Percentiles rank a stretch among this genome's conserved stretches.
phyloP scores from a whole-genome alignment of 2,797 vertebrate species.

The Anisognathus igniventris region DNA sequence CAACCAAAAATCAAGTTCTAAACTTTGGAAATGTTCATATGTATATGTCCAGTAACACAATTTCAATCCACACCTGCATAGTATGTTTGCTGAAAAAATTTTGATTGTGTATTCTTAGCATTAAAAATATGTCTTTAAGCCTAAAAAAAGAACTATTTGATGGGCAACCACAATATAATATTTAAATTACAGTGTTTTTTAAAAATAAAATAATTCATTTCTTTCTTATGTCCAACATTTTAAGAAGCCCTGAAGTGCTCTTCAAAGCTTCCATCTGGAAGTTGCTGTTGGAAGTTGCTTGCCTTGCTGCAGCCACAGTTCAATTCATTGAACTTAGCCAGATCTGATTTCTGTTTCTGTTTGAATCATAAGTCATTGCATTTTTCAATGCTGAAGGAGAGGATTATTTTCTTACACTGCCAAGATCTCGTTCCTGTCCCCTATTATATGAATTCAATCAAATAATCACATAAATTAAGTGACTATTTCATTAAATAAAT shows the following conservation, averaged over 20 bases:
- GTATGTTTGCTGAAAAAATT: background rate
- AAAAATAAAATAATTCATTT: background rate
- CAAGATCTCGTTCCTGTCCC: background rate
- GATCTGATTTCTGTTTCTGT: background rate
- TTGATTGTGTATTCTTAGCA: background rate
- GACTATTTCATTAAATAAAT: background rate
- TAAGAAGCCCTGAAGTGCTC: background rate
- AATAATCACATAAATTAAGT: background rate
- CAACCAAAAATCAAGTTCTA: background rate
- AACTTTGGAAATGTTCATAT: background rate
- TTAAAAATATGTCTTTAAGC: background rate
- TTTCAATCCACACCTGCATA: background rate
- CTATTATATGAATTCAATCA: background rate
- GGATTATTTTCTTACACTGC: background rate
- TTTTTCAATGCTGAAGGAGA: background rate
- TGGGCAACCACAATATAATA: background rate
- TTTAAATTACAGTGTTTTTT: background rate
- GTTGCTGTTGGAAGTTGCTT: background rate
- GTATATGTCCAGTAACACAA: background rate
- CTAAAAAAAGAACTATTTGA: background rate
- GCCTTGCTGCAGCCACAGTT: background rate
- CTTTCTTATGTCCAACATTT: background rate
- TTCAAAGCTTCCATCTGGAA: background rate
- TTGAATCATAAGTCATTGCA: background rate
- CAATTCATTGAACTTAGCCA: background rate